phyloP scores from a whole-genome alignment of 2,888 invertebrate genomes.

The Chrysolina americana region DNA sequence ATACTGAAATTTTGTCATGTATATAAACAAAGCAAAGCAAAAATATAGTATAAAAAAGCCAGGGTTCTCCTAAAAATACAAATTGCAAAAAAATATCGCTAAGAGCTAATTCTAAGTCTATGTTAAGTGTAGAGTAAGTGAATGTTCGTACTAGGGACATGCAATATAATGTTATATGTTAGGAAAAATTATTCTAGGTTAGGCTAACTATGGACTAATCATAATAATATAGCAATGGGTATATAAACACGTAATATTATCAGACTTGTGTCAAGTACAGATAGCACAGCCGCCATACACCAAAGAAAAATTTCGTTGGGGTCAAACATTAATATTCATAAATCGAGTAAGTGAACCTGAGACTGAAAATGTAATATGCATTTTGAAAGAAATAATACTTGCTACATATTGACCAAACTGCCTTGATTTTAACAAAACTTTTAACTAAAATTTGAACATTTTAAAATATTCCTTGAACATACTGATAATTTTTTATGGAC shows the following conservation, averaged over 20 bases:
- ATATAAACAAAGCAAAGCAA: conserved; percentile 51
- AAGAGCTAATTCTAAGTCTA: conserved; percentile 67
- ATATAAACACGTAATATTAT: conserved; percentile 57
- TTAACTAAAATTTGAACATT: background rate
- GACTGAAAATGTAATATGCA: background rate
- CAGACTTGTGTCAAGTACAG: conserved; percentile 38
- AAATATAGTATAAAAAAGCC: conserved; percentile 45
- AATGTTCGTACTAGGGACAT: conserved; percentile 67
- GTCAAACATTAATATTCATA: conserved; percentile 26
- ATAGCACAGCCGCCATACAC: conserved; percentile 47
- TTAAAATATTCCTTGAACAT: background rate
- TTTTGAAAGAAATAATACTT: no score
- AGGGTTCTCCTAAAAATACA: conserved; percentile 42
- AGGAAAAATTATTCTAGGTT: conserved; percentile 68
- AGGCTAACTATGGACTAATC: conserved; percentile 68
- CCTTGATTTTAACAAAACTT: background rate
- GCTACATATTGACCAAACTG: background rate
- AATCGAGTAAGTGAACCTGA: background rate
- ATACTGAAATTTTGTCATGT: conserved; percentile 54
- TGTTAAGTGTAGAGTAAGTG: conserved; percentile 66
- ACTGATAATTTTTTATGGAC: background rate
- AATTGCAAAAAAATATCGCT: conserved; percentile 47
- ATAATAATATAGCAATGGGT: conserved; percentile 67
- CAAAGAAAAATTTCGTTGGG: conserved; percentile 36
- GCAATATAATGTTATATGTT: conserved; percentile 68